Percentiles rank a stretch among this genome's conserved stretches.
phyloP scores from a whole-genome alignment of 2,797 vertebrate genomes.

The Salarias fasciatus region DNA sequence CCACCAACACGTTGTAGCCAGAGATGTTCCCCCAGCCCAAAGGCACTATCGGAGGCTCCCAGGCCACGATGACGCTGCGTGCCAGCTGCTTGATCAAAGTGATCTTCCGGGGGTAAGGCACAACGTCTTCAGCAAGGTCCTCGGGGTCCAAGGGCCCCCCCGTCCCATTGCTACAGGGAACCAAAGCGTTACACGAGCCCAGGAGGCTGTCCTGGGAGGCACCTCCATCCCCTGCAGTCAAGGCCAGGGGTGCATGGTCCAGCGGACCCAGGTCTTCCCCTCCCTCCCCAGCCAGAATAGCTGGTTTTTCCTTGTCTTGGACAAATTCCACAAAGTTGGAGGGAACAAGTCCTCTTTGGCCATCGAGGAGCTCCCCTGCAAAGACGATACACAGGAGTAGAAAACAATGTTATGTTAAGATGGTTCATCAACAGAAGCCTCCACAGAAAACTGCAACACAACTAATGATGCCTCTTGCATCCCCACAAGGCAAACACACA shows the following conservation, averaged over 20 bases:
- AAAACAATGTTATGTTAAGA: not conserved
- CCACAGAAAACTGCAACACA: constrained; percentile 1
- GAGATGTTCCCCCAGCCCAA: constrained; percentile 91
- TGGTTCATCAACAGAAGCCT: constrained; percentile 1
- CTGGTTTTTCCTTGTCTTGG: constrained; percentile 90
- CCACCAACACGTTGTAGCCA: constrained; percentile 93
- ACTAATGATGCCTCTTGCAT: constrained; percentile 25
- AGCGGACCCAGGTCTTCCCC: constrained; percentile 85
- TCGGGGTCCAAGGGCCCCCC: constrained; percentile 83
- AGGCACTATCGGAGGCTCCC: constrained; percentile 92
- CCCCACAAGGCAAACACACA: constrained; percentile 26
- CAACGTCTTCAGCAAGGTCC: constrained; percentile 91
- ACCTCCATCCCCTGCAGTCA: constrained; percentile 75
- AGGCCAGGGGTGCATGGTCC: constrained; percentile 76
- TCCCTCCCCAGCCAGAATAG: constrained; percentile 76
- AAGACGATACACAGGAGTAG: not conserved
- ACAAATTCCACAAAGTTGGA: constrained; percentile 99
- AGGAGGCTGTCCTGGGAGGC: constrained; percentile 71
- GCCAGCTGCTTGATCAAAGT: constrained; percentile 97
- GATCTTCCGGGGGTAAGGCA: constrained; percentile 98
- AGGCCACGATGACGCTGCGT: constrained; percentile 97
- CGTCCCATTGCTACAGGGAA: constrained; percentile 85
- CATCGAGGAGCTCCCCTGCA: constrained; percentile 94
- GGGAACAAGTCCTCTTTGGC: constrained; percentile 95
- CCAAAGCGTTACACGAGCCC: constrained; percentile 69